phyloP scores from a whole-genome alignment of 23 tunicate genomes.

The Styela clava region DNA sequence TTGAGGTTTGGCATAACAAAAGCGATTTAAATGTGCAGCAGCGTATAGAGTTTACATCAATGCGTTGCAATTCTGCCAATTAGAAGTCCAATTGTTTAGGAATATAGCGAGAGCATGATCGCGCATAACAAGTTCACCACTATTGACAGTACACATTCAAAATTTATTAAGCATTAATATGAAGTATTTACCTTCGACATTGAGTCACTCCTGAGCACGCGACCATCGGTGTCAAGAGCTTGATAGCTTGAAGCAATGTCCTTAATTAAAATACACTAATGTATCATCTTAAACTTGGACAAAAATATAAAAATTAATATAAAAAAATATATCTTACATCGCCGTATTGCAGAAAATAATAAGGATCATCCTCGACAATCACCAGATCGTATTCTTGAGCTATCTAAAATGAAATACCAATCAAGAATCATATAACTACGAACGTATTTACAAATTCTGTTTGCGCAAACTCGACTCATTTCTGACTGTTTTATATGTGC shows the following conservation, averaged over 20 bases:
- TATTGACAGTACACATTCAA: too few relatives aligned
- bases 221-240: slow-evolving; percentile 75
- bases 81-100: background rate
- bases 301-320: background rate
- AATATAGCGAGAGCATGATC: background rate
- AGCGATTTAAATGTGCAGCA: background rate
- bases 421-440: too few relatives aligned
- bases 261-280: slow-evolving; percentile 24
- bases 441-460: too few relatives aligned
- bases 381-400: slow-evolving; percentile 72
- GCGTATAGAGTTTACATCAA: background rate
- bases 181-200: slow-evolving; percentile 85
- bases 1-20: too few relatives aligned
- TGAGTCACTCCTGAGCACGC: slow-evolving; percentile 86
- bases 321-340: slow-evolving; percentile 13
- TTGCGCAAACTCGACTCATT: too few relatives aligned
- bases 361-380: slow-evolving; percentile 95
- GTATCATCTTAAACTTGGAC: background rate
- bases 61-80: background rate
- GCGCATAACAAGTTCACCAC: too few relatives aligned
- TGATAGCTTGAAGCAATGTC: slow-evolving; percentile 54
- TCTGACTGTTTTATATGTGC: too few relatives aligned
- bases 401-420: slow-evolving; percentile 64
- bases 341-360: slow-evolving; percentile 60
- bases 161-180: too few relatives aligned